phyloP scores from a whole-genome alignment of 35 echinoderm and acorn worm genomes.

The Heliocidaris tuberculata region DNA sequence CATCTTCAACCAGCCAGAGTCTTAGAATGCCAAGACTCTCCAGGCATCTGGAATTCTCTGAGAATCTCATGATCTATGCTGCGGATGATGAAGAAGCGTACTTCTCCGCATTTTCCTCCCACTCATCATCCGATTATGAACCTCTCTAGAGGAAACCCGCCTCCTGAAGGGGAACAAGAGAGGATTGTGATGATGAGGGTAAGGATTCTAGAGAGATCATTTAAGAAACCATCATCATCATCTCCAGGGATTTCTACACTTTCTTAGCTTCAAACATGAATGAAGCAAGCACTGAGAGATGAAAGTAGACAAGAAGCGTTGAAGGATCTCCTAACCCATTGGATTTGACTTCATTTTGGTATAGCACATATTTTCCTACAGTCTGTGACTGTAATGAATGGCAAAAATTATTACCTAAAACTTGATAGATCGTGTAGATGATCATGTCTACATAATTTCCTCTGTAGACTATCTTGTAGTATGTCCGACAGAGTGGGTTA shows the following conservation, averaged over 20 bases:
- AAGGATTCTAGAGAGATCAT: no score
- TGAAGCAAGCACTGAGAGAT: no score
- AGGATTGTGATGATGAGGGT: no score
- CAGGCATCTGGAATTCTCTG: neutral
- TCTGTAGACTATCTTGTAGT: neutral
- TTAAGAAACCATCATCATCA: no score
- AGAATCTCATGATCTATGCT: neutral
- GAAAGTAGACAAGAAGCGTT: no score
- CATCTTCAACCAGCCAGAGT: neutral
- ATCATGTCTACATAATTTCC: neutral
- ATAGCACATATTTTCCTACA: no score
- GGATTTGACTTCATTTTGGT: no score
- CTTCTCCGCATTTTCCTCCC: neutral
- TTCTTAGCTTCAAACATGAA: no score
- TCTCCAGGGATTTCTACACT: no score
- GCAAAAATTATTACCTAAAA: neutral
- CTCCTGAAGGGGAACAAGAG: no score
- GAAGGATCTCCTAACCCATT: no score
- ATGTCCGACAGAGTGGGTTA: neutral
- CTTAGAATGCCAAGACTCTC: neutral
- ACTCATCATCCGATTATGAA: neutral
- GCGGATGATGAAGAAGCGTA: neutral
- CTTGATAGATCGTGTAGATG: neutral
- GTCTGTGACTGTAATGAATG: neutral
- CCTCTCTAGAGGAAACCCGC: no score